Base-by-base conservation (phyloP, 2,888 invertebrate species). In the Melanchra persicariae region DNA sequence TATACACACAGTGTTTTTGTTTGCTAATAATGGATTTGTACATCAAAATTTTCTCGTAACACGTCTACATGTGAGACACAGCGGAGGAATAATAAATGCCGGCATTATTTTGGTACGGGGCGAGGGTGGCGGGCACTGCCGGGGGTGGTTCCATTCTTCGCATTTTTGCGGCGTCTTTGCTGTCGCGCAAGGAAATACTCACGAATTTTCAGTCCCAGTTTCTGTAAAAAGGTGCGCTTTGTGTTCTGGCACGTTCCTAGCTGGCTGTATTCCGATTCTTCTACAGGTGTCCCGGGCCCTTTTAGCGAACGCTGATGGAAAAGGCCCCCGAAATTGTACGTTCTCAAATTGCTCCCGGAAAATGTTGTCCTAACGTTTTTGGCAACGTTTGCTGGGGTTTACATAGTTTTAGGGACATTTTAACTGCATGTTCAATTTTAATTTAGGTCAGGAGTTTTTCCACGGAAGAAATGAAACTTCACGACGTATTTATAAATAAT, bases 151-250 rank as follows among this genome's bases (percentile, higher is more conserved):
- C 82, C 88, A 90, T 90, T 91, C 89, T 87, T 90, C 86, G 86
- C 90, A 92, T 92, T 92, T 91, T 90, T 91, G 91, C 88, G 92
- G 91, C 87, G 87, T 88, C 89, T 92, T 90, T 91, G 88, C 87
- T 81, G 86, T 86, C 84, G 86, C 86, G 80, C 79, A 79, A 87
- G 89, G 87, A 90, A 91, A 91, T 91, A 85, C 87, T 89, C 88
- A 86, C 86, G 88, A 90, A 91, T 90, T 90, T 90, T 89, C 86
- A 87, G 88, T 89, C 86, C 86, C 87, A 86, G 86, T 83, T 82
- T 86, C 85, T 83, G 87, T 91, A 89, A 91, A 92, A 91, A 90
- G 91, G 90, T 88, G 87, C 87, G 88, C 90, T 91, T 91, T 92
- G 89, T 91, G 87, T 87, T 84, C 81, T 79, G 87, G 85, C 84